Conservation (phyloP, 2,113 vertebrate genomes). For the Rhea pennata region DNA sequence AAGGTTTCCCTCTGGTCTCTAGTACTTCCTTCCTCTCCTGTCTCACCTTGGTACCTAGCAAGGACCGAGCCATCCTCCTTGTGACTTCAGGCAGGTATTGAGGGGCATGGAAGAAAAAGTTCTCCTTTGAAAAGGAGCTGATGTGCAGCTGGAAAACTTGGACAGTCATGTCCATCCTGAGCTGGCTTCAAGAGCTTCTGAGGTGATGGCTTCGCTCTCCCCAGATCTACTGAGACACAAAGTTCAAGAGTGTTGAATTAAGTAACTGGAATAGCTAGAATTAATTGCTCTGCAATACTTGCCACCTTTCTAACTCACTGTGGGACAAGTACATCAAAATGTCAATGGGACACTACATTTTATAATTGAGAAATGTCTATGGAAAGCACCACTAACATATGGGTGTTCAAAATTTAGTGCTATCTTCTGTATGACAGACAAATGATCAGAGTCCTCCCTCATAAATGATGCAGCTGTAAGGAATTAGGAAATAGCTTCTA, state of each 20-base stretch:
- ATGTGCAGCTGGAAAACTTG: background rate
- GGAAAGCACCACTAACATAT: accelerated
- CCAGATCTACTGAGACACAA: background rate
- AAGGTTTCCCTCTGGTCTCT: too few species aligned
- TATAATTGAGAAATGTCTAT: accelerated
- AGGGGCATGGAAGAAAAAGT: accelerated
- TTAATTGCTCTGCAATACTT: too few species aligned
- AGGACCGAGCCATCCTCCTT: background rate
- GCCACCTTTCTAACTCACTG: background rate
- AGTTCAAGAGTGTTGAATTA: background rate
- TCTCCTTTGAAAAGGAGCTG: background rate
- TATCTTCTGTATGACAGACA: background rate
- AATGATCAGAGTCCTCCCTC: background rate
- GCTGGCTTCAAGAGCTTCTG: background rate
- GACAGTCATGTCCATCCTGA: background rate
- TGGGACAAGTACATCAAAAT: accelerated
- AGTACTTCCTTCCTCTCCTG: background rate
- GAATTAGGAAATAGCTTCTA: conserved; percentile 40
- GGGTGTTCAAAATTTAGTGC: background rate
- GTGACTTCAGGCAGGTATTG: accelerated
- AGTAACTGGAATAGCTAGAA: background rate
- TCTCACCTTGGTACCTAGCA: background rate
- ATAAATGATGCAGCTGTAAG: conserved; percentile 41
- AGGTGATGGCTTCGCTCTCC: background rate
- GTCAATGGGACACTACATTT: accelerated